Base-by-base conservation (phyloP, 2,797 vertebrate species). In the Hippoglossus hippoglossus region DNA sequence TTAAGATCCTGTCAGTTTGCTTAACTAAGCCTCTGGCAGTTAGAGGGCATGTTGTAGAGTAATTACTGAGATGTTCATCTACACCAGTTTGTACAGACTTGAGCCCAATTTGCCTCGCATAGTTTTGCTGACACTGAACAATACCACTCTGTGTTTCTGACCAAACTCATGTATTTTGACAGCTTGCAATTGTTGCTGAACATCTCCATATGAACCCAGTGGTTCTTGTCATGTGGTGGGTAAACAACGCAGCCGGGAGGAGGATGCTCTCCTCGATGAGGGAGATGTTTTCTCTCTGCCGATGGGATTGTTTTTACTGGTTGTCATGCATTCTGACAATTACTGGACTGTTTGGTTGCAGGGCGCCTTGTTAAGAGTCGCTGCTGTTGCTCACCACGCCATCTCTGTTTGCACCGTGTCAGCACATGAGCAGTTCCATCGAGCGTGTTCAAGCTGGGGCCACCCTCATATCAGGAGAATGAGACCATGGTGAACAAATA, bases 281-380 rank as follows among this genome's bases (percentile, higher is more conserved):
- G 34, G 31, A 53, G 9, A 59, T 77, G 59, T 67, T 72, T 66
- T 75, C 24, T n/a, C 66, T 65, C 63, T 60, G 67, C 70, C 53
- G 62, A 62, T 69, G 44, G 65, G 52, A 75, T 75, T 47, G 41
- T 74, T 84, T 79, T 47, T 69, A 53, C 52, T 54, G 13, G 70
- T 41, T 83, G 75, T 81, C 63, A 77, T 77, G 79, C 69, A 66
- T 73, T 70, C 60, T 65, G 63, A 87, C 80, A 80, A 68, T 84
- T 52, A 61, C 41, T 26, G 16, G 5, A 9, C 36, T 88, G 87
- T 78, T 76, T 51, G 26, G 26, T 63, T 75, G 39, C 9, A 61
- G 59, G 46, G 34, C 70, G 54, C 59, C 36, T 67, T 52, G 66
- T 75, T 53, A 61, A 65, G 0, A 60, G 73, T 19, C 13, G 59